Percentiles rank a stretch among this genome's conserved stretches.
Evolutionary conservation across 2,113 vertebrate genomes (phyloP).

Genomic region (Falco punctatus): DNA sequence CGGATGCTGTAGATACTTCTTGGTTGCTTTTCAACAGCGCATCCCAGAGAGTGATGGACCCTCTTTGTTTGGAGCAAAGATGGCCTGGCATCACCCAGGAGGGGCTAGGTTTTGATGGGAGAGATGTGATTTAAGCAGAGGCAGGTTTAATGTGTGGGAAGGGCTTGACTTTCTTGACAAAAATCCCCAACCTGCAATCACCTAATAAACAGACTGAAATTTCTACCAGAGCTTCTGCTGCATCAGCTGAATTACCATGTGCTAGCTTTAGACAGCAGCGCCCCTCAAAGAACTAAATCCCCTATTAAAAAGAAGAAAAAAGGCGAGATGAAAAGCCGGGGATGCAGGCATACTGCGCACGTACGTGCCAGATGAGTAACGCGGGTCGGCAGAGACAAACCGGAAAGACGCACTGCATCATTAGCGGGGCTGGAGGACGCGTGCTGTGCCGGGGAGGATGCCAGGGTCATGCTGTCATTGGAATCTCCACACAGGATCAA

Average conservation of each 20-base stretch:
- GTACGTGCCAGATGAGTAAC: not conserved
- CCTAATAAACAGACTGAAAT: not conserved
- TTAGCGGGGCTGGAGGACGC: not conserved
- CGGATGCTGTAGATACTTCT: not conserved
- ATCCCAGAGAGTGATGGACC: not conserved
- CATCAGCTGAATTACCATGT: constrained; percentile 38
- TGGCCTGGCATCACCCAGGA: not conserved
- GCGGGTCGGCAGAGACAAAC: not conserved
- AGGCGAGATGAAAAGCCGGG: not conserved
- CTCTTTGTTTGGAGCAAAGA: not conserved
- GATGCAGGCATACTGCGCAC: not conserved
- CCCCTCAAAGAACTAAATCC: constrained; percentile 23
- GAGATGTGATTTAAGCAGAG: not conserved
- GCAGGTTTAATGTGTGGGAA: not conserved
- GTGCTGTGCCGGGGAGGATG: not conserved
- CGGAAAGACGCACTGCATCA: constrained; percentile 2
- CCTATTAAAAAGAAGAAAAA: not conserved
- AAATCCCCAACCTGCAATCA: not conserved
- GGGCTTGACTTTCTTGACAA: not conserved
- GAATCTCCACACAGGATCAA: not conserved
- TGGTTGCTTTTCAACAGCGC: not conserved
- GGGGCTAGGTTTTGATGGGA: not conserved
- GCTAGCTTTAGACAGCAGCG: not conserved
- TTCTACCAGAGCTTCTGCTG: constrained; percentile 23
- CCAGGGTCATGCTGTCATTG: constrained; percentile 39